phyloP scores from a whole-genome alignment of 2,888 invertebrate genomes.

The Aphodius granarius region DNA sequence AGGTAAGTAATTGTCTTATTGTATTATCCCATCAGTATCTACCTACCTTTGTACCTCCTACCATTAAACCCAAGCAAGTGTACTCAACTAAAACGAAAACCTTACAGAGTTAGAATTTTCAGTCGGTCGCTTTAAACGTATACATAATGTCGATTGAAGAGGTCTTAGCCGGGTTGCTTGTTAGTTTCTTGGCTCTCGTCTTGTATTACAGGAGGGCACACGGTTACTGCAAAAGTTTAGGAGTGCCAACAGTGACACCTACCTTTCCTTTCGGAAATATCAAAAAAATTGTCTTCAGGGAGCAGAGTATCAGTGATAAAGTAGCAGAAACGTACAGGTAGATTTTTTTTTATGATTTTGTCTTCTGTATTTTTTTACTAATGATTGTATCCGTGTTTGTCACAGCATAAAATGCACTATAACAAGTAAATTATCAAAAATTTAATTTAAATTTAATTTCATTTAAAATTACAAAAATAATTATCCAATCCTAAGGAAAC shows the following conservation, averaged over 20 bases:
- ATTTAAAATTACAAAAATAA: too few relatives aligned
- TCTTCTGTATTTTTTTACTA: too few relatives aligned
- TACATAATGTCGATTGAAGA: not conserved
- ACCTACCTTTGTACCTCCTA: not conserved
- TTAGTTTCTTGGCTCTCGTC: not conserved
- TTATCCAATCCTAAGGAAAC: too few relatives aligned
- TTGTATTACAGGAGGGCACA: slow-evolving; percentile 48
- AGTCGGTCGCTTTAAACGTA: not conserved
- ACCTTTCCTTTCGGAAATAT: slow-evolving; percentile 67
- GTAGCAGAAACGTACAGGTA: slow-evolving; percentile 53
- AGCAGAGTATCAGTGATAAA: slow-evolving; percentile 63
- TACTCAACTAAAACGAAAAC: not conserved
- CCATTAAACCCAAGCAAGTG: not conserved
- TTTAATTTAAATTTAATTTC: too few relatives aligned
- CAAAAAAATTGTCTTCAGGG: slow-evolving; percentile 57
- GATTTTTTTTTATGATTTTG: slow-evolving; percentile 33
- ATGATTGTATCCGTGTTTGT: too few relatives aligned
- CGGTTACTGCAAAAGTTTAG: slow-evolving; percentile 62
- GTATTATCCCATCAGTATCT: not conserved
- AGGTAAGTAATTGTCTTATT: too few relatives aligned
- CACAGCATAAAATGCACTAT: too few relatives aligned
- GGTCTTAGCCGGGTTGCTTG: not conserved
- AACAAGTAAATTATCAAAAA: too few relatives aligned
- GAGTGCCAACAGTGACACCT: slow-evolving; percentile 60
- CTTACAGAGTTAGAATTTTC: not conserved